Evolutionary conservation across 1,140 invertebrate genomes (phyloP).

Genomic region (Anadara kagoshimensis): DNA sequence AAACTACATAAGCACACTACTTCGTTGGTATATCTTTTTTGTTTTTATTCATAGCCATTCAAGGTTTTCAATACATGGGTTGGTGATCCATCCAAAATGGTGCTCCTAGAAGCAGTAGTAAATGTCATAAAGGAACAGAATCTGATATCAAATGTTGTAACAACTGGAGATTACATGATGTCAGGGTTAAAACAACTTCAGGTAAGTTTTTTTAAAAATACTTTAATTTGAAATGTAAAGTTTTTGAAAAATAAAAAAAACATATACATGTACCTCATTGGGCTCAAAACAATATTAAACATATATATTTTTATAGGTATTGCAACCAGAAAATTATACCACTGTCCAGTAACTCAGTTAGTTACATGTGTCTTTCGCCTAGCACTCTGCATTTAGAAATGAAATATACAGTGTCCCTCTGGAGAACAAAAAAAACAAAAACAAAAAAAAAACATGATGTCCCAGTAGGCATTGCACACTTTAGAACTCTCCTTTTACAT

Average conservation of each 20-base stretch:
- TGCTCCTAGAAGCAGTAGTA: slow-evolving; percentile 90
- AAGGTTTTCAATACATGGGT: slow-evolving; percentile 99
- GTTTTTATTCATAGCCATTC: slow-evolving; percentile 84
- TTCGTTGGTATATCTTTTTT: no score
- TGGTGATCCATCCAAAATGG: slow-evolving; percentile 96
- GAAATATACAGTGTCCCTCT: not conserved
- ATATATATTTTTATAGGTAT: not conserved
- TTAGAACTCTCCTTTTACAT: not conserved
- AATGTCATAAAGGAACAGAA: slow-evolving; percentile 90
- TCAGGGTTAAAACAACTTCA: slow-evolving; percentile 80
- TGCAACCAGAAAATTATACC: not conserved
- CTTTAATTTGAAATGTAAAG: not conserved
- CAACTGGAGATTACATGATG: slow-evolving; percentile 85
- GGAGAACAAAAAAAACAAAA: not conserved
- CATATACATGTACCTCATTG: not conserved
- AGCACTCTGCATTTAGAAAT: not conserved
- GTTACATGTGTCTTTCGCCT: not conserved
- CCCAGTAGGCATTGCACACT: not conserved
- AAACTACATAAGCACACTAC: no score
- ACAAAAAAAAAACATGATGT: not conserved
- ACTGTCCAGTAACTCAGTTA: not conserved
- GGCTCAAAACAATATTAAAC: not conserved
- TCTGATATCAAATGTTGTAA: slow-evolving; percentile 84
- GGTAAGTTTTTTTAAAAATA: slow-evolving; percentile 39
- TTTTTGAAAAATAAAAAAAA: not conserved